Percentiles rank a stretch among this genome's conserved stretches.
These are phyloP conservation scores for Drosophila quasianomalipes DNA, from an alignment of 2,888 invertebrate genomes.

Conservation along the genomic window DNA sequence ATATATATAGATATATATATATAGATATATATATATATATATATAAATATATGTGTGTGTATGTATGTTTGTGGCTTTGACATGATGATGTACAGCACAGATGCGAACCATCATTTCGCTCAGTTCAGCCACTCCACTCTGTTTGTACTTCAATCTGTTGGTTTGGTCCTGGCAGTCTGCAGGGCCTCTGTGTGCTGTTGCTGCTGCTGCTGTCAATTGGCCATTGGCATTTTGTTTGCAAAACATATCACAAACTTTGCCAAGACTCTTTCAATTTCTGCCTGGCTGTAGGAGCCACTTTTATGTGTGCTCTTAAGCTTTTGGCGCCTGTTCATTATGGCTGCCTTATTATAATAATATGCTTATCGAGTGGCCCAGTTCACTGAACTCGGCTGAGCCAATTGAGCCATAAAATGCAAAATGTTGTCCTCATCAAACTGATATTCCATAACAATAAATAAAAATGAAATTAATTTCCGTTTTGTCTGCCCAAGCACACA, in stretches of 20 bases:
- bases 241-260: conserved; percentile 77
- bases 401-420: conserved; percentile 41
- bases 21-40: not conserved
- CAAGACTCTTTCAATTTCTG: conserved; percentile 40
- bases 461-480: conserved; percentile 75
- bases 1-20: not conserved
- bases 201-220: conserved; percentile 68
- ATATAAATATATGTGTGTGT: not conserved
- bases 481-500: conserved; percentile 31
- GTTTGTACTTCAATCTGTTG: conserved; percentile 70
- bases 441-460: conserved; percentile 70
- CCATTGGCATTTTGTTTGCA: conserved; percentile 77
- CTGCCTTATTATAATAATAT: conserved; percentile 71
- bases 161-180: conserved; percentile 53
- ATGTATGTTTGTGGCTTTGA: conserved; percentile 15
- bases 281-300: conserved; percentile 2
- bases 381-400: conserved; percentile 50
- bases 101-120: conserved; percentile 46
- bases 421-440: conserved; percentile 48
- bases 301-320: conserved; percentile 61
- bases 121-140: conserved; percentile 29
- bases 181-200: conserved; percentile 23
- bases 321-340: conserved; percentile 66
- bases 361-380: conserved; percentile 66
- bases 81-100: conserved; percentile 50